Evolutionary conservation across 1,140 invertebrate genomes (phyloP), one percentile per base, ranked within the genome.

Genomic region (Trissolcus basalis): DNA sequence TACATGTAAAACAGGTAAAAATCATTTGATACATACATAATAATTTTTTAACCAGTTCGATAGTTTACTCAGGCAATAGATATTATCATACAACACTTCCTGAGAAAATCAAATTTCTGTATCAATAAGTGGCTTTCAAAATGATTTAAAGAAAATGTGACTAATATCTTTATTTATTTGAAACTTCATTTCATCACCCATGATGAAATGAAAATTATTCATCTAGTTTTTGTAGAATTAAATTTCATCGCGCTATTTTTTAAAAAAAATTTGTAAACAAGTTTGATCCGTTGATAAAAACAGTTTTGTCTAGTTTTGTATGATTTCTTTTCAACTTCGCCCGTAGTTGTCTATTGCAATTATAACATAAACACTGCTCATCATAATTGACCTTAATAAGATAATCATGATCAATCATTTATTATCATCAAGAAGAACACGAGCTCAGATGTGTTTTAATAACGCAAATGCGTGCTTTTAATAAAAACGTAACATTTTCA

Each of bases 311-410:
- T 39, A 39, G n/a, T 39, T 39, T 35, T 39, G 36, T 39, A 39
- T 39, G 36, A 7, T 35, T 60, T 65, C 63, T 64, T n/a, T 69
- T 53, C 4, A 44, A 36, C 49, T 54, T 69, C 60, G 60, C 32
- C 19, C 19, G 19, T 63, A 58, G 53, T 58, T 61, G 67, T 47
- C 61, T 67, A 50, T 44, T 63, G 36, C 51, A 68, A 68, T 68
- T 54, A 69, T 72, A 69, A 73, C 55, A 69, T 65, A 78, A 73
- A 73, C 64, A 78, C 14, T 35, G 49, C 65, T 78, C 59, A 70
- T 78, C 75, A 78, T 78, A 78, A 78, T 78, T 78, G 75, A 65
- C 75, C 75, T 73, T 78, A 78, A 78, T 78, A 77, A 77, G 58
- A 69, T 78, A 78, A 78, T 78, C 75, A 70, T 70, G 69, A 78